Evolutionary conservation across 2,113 vertebrate genomes (phyloP).

Genomic region (Elephantulus edwardii): DNA sequence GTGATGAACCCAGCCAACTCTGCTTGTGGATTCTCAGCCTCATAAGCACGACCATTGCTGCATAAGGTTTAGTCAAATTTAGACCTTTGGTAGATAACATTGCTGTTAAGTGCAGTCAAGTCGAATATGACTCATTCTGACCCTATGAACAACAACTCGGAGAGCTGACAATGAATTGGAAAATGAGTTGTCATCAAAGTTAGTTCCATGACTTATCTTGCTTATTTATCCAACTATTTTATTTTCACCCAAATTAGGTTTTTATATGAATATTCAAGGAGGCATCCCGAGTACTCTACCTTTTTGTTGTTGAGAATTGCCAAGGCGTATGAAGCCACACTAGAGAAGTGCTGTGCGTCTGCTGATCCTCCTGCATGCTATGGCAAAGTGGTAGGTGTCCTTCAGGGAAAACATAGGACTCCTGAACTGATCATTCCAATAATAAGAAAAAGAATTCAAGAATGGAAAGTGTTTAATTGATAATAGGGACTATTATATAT

Average conservation of each 20-base stretch:
- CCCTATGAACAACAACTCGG: no score
- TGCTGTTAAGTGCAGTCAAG: no score
- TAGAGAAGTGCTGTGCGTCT: conserved; percentile 83
- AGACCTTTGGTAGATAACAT: no score
- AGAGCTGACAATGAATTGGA: no score
- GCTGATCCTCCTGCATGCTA: conserved; percentile 76
- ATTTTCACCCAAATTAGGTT: conserved; percentile 74
- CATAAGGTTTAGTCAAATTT: neutral
- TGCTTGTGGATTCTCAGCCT: neutral
- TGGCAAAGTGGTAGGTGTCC: conserved; percentile 74
- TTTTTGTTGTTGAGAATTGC: conserved; percentile 61
- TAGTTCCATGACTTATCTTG: neutral
- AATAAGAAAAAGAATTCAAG: neutral
- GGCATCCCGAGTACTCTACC: conserved; percentile 65
- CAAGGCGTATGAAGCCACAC: conserved; percentile 73
- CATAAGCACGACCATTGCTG: neutral
- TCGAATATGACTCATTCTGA: no score
- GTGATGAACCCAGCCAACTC: neutral
- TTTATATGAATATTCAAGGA: conserved; percentile 76
- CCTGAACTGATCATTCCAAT: neutral
- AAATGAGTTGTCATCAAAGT: neutral
- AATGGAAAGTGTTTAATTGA: neutral
- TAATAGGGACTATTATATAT: no score
- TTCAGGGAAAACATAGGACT: neutral
- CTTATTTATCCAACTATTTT: neutral